Conservation (phyloP, 1,140 invertebrate species). For the Drosophila punjabiensis region DNA sequence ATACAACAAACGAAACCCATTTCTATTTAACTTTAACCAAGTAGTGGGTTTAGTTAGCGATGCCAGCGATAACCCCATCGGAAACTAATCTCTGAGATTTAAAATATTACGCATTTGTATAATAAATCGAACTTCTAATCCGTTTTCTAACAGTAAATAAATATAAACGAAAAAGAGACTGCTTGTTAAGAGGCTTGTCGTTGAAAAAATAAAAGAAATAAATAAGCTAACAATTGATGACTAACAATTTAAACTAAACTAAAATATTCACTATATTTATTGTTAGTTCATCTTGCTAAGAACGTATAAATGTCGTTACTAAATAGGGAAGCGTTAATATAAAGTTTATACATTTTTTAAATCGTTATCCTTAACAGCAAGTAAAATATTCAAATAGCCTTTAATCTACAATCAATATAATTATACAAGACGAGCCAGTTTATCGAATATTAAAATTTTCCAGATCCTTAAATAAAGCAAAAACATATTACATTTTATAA, state of each 20-base stretch:
- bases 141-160: neutral
- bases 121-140: neutral
- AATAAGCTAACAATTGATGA: neutral
- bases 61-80: slow-evolving; percentile 1
- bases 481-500: neutral
- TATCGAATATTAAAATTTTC: neutral
- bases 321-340: too few relatives aligned
- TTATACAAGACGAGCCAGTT: neutral
- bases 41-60: neutral
- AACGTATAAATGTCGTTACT: neutral
- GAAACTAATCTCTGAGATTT: slow-evolving; percentile 1
- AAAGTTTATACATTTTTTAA: too few relatives aligned
- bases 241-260: neutral
- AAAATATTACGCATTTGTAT: slow-evolving; percentile 13
- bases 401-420: neutral
- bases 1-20: neutral
- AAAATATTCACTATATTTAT: neutral
- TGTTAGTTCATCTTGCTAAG: neutral
- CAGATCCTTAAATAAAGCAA: neutral
- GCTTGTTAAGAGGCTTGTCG: neutral
- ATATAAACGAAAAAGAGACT: neutral
- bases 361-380: neutral
- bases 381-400: neutral
- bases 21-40: neutral
- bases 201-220: neutral